A percentile compares a stretch with the other conserved stretches of the same genome.
Conservation (phyloP, 2,797 vertebrate species). For the Sebastiscus tertius region DNA sequence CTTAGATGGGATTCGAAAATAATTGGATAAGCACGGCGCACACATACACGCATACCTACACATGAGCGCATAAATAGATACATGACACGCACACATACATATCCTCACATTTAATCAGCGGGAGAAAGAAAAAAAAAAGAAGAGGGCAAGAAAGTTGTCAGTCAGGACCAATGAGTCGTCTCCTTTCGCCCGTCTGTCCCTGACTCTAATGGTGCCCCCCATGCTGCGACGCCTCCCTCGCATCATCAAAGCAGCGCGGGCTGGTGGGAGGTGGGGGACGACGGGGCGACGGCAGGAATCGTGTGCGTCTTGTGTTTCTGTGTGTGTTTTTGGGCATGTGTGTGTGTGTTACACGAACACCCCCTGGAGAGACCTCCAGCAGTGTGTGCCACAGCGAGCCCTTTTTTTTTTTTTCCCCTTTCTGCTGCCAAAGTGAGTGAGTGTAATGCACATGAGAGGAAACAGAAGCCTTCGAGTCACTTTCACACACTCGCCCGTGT, state of each 20-base stretch:
- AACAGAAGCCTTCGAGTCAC: conserved; percentile 63
- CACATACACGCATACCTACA: conserved; percentile 10
- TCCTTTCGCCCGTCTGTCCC: conserved; percentile 70
- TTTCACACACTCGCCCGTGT: conserved; percentile 23
- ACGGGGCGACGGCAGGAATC: background rate
- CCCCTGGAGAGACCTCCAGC: conserved; percentile 67
- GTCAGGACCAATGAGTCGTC: conserved; percentile 74
- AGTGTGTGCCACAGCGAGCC: conserved; percentile 62
- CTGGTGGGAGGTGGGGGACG: background rate
- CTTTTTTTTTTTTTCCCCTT: conserved; percentile 14
- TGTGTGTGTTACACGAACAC: conserved; percentile 37
- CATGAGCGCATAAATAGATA: conserved; percentile 36
- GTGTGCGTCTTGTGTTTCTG: background rate
- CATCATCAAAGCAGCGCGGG: conserved; percentile 69
- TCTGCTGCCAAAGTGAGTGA: conserved; percentile 71
- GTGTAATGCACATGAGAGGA: conserved; percentile 67
- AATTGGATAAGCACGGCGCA: conserved; percentile 74
- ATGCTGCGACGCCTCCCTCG: conserved; percentile 71
- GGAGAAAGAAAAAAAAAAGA: conserved; percentile 16
- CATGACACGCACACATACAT: conserved; percentile 40
- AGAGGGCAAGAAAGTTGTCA: conserved; percentile 63
- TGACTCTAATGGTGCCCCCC: conserved; percentile 73
- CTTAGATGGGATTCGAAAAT: conserved; percentile 76
- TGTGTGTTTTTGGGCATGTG: background rate
- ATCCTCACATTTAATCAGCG: conserved; percentile 42